A percentile compares a stretch with the other conserved stretches of the same genome.
These are phyloP conservation scores for Mythimna vitellina DNA, from an alignment of 2,888 invertebrate genomes.

Conservation along the genomic window DNA sequence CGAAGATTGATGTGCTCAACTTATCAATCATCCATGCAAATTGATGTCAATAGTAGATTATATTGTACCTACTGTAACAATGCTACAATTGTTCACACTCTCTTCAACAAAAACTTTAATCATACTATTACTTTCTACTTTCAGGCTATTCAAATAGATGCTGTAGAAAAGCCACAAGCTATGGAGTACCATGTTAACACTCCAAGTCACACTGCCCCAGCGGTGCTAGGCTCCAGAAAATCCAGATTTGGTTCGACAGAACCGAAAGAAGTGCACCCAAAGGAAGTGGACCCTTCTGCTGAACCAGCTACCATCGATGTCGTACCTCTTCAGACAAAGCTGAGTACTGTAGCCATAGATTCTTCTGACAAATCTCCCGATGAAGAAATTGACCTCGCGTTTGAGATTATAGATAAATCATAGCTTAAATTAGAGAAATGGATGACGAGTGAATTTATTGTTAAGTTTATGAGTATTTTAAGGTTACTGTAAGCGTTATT, in stretches of 20 bases:
- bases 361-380: slow-evolving; percentile 74
- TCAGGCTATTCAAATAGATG: slow-evolving; percentile 71
- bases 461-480: slow-evolving; percentile 8
- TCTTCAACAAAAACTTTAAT: neutral
- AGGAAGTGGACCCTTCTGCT: slow-evolving; percentile 27
- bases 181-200: slow-evolving; percentile 80
- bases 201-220: slow-evolving; percentile 56
- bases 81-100: too few species aligned
- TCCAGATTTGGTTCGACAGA: slow-evolving; percentile 41
- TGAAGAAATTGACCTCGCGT: slow-evolving; percentile 86
- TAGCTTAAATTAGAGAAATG: slow-evolving; percentile 57
- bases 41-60: too few species aligned
- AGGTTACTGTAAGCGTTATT: slow-evolving; percentile 14
- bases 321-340: slow-evolving; percentile 43
- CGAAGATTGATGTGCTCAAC: slow-evolving; percentile 7
- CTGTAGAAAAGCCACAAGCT: slow-evolving; percentile 74
- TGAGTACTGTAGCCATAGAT: slow-evolving; percentile 40
- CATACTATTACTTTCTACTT: slow-evolving; percentile 44
- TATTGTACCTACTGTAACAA: too few species aligned
- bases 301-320: slow-evolving; percentile 31
- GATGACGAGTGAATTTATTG: neutral
- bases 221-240: slow-evolving; percentile 39
- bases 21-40: too few species aligned
- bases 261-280: slow-evolving; percentile 8
- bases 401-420: slow-evolving; percentile 84